Conservation (phyloP, 2,797 vertebrate species). For the Aphelocoma californica region DNA sequence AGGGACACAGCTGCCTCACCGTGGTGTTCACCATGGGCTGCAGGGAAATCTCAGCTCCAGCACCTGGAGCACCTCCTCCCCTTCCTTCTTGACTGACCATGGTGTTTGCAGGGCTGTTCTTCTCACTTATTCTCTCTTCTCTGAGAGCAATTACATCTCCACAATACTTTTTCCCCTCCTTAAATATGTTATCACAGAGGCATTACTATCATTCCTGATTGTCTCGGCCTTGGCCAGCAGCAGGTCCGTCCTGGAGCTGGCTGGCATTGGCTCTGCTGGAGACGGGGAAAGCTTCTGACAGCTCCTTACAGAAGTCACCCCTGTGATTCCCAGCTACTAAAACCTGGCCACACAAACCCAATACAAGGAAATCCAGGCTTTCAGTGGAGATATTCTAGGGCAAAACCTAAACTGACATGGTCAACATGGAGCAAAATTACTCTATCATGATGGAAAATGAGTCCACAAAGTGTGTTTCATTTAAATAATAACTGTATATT, state of each 20-base stretch:
- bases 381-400: neutral
- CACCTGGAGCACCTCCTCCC: neutral
- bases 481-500: neutral
- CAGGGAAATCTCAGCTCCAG: neutral
- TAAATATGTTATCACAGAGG: neutral
- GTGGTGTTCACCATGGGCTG: neutral
- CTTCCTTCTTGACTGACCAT: neutral
- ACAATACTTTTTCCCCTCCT: neutral
- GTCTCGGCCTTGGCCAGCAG: neutral
- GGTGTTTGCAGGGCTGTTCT: neutral
- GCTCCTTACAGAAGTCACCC: neutral
- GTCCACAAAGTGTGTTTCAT: neutral
- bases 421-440: neutral
- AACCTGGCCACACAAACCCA: neutral
- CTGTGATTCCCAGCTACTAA: neutral
- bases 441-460: neutral
- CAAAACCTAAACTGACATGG: neutral
- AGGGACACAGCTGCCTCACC: neutral
- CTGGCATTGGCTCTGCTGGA: neutral
- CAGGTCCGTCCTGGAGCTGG: rapidly evolving
- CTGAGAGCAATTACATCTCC: neutral
- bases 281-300: neutral
- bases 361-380: neutral
- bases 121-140: neutral
- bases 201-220: neutral